A percentile compares a stretch with the other conserved stretches of the same genome.
Evolutionary conservation across 2,113 vertebrate species (phyloP).

Genomic region (Macquaria ambigua): DNA sequence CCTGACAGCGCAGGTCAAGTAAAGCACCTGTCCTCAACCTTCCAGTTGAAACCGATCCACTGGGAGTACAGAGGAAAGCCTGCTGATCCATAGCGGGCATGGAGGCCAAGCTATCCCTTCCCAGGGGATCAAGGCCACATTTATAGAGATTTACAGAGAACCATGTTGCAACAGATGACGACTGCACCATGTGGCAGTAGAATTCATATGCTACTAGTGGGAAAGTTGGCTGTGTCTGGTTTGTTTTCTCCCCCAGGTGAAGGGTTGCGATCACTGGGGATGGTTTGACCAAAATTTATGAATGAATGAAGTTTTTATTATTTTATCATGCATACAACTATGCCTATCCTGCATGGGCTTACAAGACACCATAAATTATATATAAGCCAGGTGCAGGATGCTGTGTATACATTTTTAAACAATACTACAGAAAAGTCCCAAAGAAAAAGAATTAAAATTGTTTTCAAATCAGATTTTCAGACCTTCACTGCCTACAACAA

Average conservation of each 20-base stretch:
- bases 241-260: conserved; percentile 1
- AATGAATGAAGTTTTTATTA: neutral
- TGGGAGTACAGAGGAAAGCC: conserved; percentile 62
- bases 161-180: conserved; percentile 51
- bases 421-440: neutral
- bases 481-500: neutral
- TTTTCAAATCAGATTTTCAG: neutral
- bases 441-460: neutral
- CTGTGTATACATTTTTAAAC: neutral
- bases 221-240: conserved; percentile 3
- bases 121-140: conserved; percentile 71
- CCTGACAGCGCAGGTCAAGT: conserved; percentile 62
- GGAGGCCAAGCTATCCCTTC: conserved; percentile 59
- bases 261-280: conserved; percentile 13
- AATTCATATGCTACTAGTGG: conserved; percentile 12
- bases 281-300: conserved; percentile 19
- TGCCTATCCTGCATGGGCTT: neutral
- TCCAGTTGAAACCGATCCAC: conserved; percentile 72
- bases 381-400: neutral
- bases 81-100: conserved; percentile 61
- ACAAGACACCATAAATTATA: neutral
- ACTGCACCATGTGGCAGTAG: conserved; percentile 42
- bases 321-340: neutral
- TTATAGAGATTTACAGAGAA: conserved; percentile 71
- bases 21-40: conserved; percentile 75